Evolutionary conservation across 2,888 invertebrate species (phyloP).

Genomic region (Pharmacophagus antenor): DNA sequence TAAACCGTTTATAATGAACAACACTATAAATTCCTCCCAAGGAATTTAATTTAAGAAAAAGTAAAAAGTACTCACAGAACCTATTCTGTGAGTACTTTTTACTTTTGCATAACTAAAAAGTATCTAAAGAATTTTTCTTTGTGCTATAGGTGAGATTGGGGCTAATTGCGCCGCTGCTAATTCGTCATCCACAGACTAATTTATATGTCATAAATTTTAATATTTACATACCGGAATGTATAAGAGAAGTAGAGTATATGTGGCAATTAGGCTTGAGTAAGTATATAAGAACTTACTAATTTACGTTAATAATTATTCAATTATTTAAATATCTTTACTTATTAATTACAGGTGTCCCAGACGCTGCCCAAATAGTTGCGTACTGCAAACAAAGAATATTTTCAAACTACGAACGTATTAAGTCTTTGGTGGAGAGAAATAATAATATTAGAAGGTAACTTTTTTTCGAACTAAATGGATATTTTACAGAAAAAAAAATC

Average conservation of each 20-base stretch:
- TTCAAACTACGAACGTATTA: slow-evolving; percentile 82
- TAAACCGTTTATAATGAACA: no score
- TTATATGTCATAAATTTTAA: slow-evolving; percentile 87
- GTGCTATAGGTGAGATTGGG: slow-evolving; percentile 83
- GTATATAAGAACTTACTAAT: slow-evolving; percentile 34
- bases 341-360: slow-evolving; percentile 88
- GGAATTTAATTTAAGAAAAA: no score
- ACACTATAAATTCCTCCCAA: no score
- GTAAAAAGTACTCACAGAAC: no score
- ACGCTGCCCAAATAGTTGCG: slow-evolving; percentile 87
- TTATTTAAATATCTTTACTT: no score
- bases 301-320: no score
- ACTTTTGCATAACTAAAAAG: no score
- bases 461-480: no score
- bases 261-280: slow-evolving; percentile 86
- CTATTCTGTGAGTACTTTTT: no score
- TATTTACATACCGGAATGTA: slow-evolving; percentile 85
- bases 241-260: slow-evolving; percentile 91
- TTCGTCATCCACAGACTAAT: slow-evolving; percentile 83
- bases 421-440: slow-evolving; percentile 82
- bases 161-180: slow-evolving; percentile 85
- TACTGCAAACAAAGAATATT: slow-evolving; percentile 87
- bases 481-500: no score
- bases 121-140: no score
- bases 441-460: slow-evolving; percentile 75